Evolutionary conservation across 1,140 invertebrate species (phyloP).

Genomic region (Drosophila aff.): DNA sequence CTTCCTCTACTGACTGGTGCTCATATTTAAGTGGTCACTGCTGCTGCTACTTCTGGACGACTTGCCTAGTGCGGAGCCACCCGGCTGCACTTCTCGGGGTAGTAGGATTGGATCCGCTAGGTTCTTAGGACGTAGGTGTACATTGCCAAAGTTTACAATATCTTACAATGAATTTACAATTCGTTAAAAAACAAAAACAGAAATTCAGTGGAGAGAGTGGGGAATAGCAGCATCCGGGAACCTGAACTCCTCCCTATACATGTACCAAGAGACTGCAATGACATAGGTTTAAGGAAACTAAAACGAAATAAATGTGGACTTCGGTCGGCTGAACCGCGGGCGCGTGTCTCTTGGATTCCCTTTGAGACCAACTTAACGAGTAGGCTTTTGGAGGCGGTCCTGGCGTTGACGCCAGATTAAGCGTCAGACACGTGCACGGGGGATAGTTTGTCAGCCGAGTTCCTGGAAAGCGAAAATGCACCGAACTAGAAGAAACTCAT

Average conservation of each 20-base stretch:
- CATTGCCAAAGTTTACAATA: conserved; percentile 22
- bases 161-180: conserved; percentile 23
- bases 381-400: conserved; percentile 5
- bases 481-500: conserved; percentile 20
- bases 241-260: background rate
- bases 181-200: background rate
- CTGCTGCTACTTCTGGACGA: conserved; percentile 16
- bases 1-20: conserved; percentile 8
- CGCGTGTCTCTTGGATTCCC: conserved; percentile 82
- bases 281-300: conserved; percentile 32
- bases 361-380: conserved; percentile 68
- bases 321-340: conserved; percentile 52
- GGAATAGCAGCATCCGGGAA: background rate
- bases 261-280: conserved; percentile 26
- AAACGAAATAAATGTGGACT: conserved; percentile 41
- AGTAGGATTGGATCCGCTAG: conserved; percentile 7
- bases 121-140: conserved; percentile 22
- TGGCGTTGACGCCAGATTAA: conserved; percentile 5
- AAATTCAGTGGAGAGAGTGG: background rate
- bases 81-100: conserved; percentile 12
- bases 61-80: conserved; percentile 10
- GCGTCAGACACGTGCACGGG: conserved; percentile 13
- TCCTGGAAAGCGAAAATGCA: conserved; percentile 40
- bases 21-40: conserved; percentile 8
- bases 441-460: background rate